Conservation (phyloP, 2,113 vertebrate species). For the Datnioides undecimradiatus region DNA sequence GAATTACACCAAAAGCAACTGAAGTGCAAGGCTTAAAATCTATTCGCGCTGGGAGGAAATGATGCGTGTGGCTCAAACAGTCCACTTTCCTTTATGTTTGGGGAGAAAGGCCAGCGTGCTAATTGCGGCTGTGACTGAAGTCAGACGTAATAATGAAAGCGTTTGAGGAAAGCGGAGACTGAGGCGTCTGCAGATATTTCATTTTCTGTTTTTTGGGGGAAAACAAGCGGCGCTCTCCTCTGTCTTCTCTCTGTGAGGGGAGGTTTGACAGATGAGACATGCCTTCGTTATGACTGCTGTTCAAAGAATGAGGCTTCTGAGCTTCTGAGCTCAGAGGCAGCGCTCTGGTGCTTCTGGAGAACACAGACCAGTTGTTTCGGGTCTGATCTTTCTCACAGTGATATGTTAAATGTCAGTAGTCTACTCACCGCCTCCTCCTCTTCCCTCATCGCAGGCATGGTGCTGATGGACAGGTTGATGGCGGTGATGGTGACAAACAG, state of each 20-base stretch:
- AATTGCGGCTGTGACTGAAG: conserved; percentile 43
- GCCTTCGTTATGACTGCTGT: conserved; percentile 30
- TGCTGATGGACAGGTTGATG: conserved; percentile 97
- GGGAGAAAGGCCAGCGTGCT: conserved; percentile 12
- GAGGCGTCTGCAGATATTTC: conserved; percentile 25
- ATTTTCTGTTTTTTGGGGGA: neutral
- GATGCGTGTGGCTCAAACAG: conserved; percentile 11
- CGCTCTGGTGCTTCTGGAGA: too few species aligned
- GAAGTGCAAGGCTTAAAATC: neutral
- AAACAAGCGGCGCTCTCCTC: conserved; percentile 7
- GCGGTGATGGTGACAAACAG: conserved; percentile 98
- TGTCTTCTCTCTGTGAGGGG: neutral
- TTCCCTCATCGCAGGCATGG: conserved; percentile 95
- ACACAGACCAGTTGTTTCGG: neutral
- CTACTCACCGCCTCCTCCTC: conserved; percentile 94
- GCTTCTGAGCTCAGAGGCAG: too few species aligned
- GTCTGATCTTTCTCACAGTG: neutral
- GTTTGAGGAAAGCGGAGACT: conserved; percentile 38
- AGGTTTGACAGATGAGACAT: conserved; percentile 1
- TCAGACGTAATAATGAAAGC: conserved; percentile 40
- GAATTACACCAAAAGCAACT: neutral
- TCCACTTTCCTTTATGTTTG: conserved; percentile 13
- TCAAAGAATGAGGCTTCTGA: neutral
- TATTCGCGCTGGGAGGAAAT: neutral
- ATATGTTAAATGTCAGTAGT: neutral